phyloP scores from a whole-genome alignment of 2,888 invertebrate species.

The Platycheirus rosarum region DNA sequence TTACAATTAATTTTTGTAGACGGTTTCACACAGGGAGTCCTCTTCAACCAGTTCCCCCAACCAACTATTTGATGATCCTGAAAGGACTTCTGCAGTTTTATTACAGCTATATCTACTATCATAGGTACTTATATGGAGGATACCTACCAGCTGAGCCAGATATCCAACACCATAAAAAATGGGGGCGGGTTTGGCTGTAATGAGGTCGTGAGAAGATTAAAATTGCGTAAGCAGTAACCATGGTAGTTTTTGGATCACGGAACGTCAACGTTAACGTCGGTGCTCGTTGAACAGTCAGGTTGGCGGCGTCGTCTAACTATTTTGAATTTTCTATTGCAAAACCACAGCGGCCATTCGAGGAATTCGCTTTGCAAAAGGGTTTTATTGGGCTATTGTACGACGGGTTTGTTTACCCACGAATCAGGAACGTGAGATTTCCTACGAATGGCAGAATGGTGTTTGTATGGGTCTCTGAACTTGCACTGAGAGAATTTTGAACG shows the following conservation, averaged over 20 bases:
- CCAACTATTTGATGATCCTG: conserved; percentile 2
- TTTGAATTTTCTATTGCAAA: conserved; percentile 59
- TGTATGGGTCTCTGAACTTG: conserved; percentile 43
- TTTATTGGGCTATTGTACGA: conserved; percentile 39
- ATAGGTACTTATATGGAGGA: background rate
- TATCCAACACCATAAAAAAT: conserved; percentile 38
- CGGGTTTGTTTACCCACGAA: conserved; percentile 55
- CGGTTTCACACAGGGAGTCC: too few species aligned
- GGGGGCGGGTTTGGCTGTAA: conserved; percentile 48
- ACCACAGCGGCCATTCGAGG: conserved; percentile 24
- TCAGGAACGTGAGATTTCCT: conserved; percentile 49
- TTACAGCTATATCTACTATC: background rate
- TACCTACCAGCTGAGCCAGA: background rate
- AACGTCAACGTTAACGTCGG: background rate
- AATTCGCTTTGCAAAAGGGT: conserved; percentile 48
- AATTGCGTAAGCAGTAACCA: conserved; percentile 53
- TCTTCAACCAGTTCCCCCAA: conserved; percentile 13
- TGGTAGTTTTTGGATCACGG: conserved; percentile 8
- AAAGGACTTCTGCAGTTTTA: conserved; percentile 38
- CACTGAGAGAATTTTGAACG: conserved; percentile 51
- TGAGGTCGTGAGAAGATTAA: conserved; percentile 66
- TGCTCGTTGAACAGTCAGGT: too few species aligned
- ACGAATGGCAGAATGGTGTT: conserved; percentile 34
- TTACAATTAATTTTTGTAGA: conserved; percentile 58
- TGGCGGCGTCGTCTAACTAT: conserved; percentile 24